Percentiles rank a stretch among this genome's conserved stretches.
phyloP scores from a whole-genome alignment of 2,797 vertebrate genomes.

The Acanthiza pusilla region DNA sequence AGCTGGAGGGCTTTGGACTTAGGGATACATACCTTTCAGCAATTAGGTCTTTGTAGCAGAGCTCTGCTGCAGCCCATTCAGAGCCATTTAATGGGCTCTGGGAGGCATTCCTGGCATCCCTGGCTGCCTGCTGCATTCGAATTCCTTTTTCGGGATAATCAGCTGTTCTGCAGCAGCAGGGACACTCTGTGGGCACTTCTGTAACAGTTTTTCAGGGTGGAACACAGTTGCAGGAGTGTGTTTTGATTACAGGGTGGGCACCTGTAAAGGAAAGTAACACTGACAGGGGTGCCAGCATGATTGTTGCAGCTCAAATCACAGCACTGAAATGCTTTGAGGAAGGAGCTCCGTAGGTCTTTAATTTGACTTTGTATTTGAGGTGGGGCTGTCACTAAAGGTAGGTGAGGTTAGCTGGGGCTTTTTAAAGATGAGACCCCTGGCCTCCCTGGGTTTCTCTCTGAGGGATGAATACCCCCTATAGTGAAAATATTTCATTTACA shows the following conservation, averaged over 20 bases:
- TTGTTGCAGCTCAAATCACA: background rate
- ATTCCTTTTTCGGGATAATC: background rate
- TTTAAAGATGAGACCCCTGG: background rate
- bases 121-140: background rate
- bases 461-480: background rate
- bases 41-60: background rate
- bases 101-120: background rate
- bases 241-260: background rate
- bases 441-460: background rate
- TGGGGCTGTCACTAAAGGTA: background rate
- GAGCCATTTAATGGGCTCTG: background rate
- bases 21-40: fast-evolving
- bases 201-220: background rate
- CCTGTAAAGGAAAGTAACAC: background rate
- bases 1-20: background rate
- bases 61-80: background rate
- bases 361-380: background rate
- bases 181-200: background rate
- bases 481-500: background rate
- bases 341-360: background rate
- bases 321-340: background rate
- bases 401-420: background rate
- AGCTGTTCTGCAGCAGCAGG: background rate
- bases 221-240: background rate
- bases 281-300: fast-evolving